phyloP scores from a whole-genome alignment of 2,113 vertebrate species.

The Fulica atra region DNA sequence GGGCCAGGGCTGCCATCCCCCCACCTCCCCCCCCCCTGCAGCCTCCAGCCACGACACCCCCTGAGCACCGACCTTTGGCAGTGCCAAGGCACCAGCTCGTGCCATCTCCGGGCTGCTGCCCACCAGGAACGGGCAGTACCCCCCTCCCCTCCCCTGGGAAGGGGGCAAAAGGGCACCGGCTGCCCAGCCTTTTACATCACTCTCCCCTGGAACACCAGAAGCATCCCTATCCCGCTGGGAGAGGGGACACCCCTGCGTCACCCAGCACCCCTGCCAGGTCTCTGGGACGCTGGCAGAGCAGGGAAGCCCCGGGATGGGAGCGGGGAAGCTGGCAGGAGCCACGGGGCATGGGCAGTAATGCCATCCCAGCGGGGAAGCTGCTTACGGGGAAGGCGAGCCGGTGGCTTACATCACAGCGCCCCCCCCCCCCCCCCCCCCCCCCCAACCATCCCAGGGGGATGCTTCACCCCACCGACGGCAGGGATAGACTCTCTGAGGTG shows the following conservation, averaged over 20 bases:
- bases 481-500: fast-evolving
- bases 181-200: fast-evolving
- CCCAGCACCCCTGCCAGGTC: background rate
- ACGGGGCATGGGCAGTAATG: background rate
- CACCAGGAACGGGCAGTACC: background rate
- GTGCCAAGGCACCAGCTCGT: background rate
- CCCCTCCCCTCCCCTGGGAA: no score
- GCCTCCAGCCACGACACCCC: background rate
- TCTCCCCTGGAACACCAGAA: background rate
- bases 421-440: background rate
- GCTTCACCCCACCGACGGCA: fast-evolving
- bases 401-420: background rate
- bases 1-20: background rate
- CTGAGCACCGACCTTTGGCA: background rate
- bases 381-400: background rate
- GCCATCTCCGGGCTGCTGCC: background rate
- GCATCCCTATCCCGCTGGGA: background rate
- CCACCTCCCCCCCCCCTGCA: background rate
- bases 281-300: background rate
- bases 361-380: background rate
- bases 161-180: background rate
- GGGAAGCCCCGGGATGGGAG: background rate
- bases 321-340: background rate
- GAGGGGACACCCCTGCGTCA: background rate
- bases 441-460: background rate